Evolutionary conservation across 2,888 invertebrate genomes (phyloP).

Genomic region (Xestia rhomboidea): DNA sequence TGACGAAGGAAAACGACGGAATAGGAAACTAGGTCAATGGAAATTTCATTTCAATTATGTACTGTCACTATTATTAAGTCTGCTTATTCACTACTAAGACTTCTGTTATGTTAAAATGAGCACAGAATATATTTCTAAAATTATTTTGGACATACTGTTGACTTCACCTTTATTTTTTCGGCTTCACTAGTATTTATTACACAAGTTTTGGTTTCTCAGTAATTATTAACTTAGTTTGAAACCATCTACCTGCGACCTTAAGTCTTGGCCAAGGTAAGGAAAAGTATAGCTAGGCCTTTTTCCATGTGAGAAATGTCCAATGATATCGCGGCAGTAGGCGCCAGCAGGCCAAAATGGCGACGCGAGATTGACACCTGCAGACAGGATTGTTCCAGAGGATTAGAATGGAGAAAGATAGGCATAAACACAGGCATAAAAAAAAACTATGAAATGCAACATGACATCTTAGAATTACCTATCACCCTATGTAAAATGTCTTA

Average conservation of each 20-base stretch:
- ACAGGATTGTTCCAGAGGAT: background rate
- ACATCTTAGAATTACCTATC: background rate
- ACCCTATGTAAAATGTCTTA: background rate
- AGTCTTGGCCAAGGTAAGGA: background rate
- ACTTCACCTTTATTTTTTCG: background rate
- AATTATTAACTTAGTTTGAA: background rate
- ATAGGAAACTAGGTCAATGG: slow-evolving; percentile 36
- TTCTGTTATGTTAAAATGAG: background rate
- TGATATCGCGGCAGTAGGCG: background rate
- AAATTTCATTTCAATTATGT: slow-evolving; percentile 16
- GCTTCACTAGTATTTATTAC: background rate
- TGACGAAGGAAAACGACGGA: slow-evolving; percentile 5
- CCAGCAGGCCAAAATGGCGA: background rate
- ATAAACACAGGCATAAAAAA: background rate
- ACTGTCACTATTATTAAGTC: background rate
- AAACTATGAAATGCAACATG: background rate
- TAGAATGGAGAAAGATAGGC: background rate
- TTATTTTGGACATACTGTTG: background rate
- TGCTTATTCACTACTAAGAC: background rate
- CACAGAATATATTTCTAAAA: background rate
- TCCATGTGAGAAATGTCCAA: background rate
- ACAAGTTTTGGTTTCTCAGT: background rate
- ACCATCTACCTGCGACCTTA: background rate
- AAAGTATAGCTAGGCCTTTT: background rate
- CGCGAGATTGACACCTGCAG: background rate